A percentile compares a stretch with the other conserved stretches of the same genome.
phyloP scores from a whole-genome alignment of 1,140 invertebrate genomes.

The Drosophila asahinai region DNA sequence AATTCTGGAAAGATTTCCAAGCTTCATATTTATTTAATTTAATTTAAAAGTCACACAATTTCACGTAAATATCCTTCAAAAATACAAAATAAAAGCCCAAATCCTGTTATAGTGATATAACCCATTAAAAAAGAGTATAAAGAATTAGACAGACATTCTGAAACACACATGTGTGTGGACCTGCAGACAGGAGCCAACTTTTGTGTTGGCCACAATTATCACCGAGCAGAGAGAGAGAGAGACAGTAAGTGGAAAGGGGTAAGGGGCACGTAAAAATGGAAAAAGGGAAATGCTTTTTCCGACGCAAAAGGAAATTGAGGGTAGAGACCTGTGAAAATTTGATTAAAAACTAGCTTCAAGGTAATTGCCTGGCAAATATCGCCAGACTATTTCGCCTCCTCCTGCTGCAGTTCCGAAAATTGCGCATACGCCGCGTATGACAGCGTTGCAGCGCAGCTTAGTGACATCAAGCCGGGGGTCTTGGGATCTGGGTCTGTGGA shows the following conservation, averaged over 20 bases:
- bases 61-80: not conserved
- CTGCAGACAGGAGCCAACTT: conserved; percentile 34
- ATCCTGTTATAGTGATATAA: not conserved
- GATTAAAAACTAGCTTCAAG: conserved; percentile 78
- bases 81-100: not conserved
- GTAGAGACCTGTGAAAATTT: conserved; percentile 68
- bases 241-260: not conserved
- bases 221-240: not conserved
- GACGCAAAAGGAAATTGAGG: conserved; percentile 37
- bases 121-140: conserved; percentile 15
- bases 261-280: not conserved
- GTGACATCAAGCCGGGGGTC: conserved; percentile 24
- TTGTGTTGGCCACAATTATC: conserved; percentile 56
- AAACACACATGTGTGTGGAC: conserved; percentile 8
- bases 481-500: conserved; percentile 75
- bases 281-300: conserved; percentile 12
- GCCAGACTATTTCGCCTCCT: conserved; percentile 14
- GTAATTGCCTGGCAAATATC: conserved; percentile 62
- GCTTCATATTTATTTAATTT: too few species aligned
- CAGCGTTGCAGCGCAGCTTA: conserved; percentile 2
- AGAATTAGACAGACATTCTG: conserved; percentile 22
- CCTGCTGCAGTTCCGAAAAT: not conserved
- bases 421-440: conserved; percentile 37
- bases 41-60: not conserved
- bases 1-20: too few species aligned